Base-by-base conservation (phyloP, 2,888 invertebrate genomes). In the Steinernema hermaphroditum region DNA sequence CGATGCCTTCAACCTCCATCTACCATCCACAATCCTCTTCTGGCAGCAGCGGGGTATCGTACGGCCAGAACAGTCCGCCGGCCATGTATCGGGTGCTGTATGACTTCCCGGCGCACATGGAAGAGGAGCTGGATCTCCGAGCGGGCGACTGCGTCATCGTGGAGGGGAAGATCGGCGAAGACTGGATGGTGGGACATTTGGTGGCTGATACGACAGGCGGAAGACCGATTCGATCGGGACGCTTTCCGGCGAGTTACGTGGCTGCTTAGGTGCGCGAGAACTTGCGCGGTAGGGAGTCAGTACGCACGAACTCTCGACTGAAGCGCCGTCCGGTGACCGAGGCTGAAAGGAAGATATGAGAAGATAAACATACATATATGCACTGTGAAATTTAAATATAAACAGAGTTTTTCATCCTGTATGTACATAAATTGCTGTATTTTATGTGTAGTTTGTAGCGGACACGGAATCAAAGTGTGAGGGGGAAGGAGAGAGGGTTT, bases 21-120 rank as follows among this genome's bases (percentile, higher is more conserved):
- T 27, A 62, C 27, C 27, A 62, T 32, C 62, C 62, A 8, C 62
- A 62, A 2, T 62, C 62, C 32, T 27, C 62, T 34, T 62, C 62
- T 16, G 62, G 62, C 12, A 27, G 27, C 32, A 62, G 62, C 19
- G 62, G 62, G 16, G 62, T 32, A 16, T 62, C 62, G 1, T 62
- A 62, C 16, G 62, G 62, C 2, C 32, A 34, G 32, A 62, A 34
- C 32, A 62, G 62, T 16, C 62, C 62, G 62, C 62, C 62, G 1
- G 62, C 62, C 1, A 62, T 62, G 62, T 62, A 62, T n/a, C 62
- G 62, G 14, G 62, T 62, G 16, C 62, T 62, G 16, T 62, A 62
- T 16, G 62, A 62, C 62, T 62, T 62, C 29, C 62, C 62, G 29
- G 62, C 62, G 9, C 62, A 62, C 32, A 29, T 62, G 62, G 62